Evolutionary conservation across 2,113 vertebrate genomes (phyloP).

Genomic region (Rhinopomastus cyanomelas): DNA sequence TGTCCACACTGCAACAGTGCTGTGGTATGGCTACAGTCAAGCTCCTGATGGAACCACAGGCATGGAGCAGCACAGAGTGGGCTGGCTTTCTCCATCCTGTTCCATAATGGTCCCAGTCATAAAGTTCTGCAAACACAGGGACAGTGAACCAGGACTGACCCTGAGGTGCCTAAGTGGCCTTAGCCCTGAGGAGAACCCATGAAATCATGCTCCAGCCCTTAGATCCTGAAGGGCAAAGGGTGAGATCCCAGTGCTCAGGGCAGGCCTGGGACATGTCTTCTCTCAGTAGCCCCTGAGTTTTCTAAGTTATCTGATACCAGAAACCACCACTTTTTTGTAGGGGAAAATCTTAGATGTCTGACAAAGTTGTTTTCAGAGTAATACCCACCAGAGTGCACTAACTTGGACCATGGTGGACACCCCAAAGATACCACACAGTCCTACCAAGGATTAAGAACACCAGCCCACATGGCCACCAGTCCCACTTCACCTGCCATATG

Average conservation of each 20-base stretch:
- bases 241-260: neutral
- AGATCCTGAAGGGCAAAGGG: neutral
- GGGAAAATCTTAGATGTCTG: neutral
- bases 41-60: neutral
- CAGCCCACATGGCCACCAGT: neutral
- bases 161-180: neutral
- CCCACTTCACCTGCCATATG: neutral
- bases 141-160: neutral
- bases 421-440: neutral
- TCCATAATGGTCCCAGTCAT: neutral
- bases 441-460: rapidly evolving
- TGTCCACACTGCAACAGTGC: neutral
- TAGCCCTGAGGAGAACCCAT: neutral
- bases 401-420: neutral
- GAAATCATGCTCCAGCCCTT: neutral
- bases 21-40: neutral
- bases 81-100: neutral
- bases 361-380: neutral
- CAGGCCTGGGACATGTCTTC: neutral
- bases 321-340: neutral
- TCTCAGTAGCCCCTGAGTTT: neutral
- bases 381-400: neutral
- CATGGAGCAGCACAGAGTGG: rapidly evolving
- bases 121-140: neutral
- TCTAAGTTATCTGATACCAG: neutral